Conservation (phyloP, 2,888 invertebrate genomes). For the Rhagonycha fulva region DNA sequence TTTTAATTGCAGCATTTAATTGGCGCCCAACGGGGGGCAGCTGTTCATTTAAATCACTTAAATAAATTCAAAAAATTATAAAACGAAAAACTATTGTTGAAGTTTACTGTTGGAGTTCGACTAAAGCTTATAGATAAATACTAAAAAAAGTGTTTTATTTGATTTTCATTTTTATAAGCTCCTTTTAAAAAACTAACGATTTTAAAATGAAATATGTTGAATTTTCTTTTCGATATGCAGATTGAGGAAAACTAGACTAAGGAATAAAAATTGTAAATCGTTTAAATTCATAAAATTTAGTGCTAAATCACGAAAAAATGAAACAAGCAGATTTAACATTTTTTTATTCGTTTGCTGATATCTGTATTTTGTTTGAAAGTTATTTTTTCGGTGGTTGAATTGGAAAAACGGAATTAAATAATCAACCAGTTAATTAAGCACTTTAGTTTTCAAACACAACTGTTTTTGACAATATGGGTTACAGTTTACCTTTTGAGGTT, state of each 20-base stretch:
- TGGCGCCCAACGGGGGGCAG: too few relatives aligned
- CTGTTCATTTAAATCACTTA: too few relatives aligned
- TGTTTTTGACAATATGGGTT: background rate
- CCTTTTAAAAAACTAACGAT: background rate
- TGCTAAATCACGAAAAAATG: background rate
- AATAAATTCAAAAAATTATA: background rate
- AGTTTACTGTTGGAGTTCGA: background rate
- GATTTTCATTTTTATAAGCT: background rate
- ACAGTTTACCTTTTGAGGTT: background rate
- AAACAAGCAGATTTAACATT: background rate
- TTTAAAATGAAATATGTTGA: background rate
- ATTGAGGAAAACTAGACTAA: background rate
- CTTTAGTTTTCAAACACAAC: background rate
- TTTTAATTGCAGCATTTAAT: too few relatives aligned
- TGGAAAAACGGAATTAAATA: background rate
- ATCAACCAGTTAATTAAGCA: background rate
- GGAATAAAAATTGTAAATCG: background rate
- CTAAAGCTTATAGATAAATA: background rate
- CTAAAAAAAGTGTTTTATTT: background rate
- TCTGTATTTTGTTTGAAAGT: background rate
- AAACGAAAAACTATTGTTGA: background rate
- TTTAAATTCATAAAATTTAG: background rate
- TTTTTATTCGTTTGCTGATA: background rate
- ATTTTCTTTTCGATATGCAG: background rate
- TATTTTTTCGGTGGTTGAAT: background rate